Percentiles rank a stretch among this genome's conserved stretches.
phyloP scores from a whole-genome alignment of 2,888 invertebrate genomes.

The Aphodius sticticus region DNA sequence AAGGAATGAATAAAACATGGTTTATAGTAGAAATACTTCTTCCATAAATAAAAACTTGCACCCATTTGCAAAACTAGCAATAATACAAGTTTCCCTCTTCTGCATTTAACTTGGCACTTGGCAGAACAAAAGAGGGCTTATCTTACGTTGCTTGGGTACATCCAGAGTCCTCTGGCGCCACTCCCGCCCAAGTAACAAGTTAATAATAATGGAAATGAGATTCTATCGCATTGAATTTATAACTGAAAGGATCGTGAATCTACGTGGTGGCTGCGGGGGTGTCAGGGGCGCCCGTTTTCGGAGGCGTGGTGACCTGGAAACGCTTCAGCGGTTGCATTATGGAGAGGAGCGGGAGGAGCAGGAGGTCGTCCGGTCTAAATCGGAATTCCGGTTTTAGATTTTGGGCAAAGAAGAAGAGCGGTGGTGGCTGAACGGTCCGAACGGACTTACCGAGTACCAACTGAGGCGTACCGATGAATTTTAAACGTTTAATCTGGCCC shows the following conservation, averaged over 20 bases:
- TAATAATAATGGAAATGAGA: conserved; percentile 23
- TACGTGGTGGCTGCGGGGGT: conserved; percentile 5
- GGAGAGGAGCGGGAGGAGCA: conserved; percentile 6
- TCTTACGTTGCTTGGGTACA: background rate
- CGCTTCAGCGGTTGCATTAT: conserved; percentile 6
- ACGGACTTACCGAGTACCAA: background rate
- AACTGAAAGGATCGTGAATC: background rate
- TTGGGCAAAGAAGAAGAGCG: background rate
- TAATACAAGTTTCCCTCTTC: background rate
- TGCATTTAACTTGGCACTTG: background rate
- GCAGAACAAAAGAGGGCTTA: background rate
- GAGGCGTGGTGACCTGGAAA: conserved; percentile 22
- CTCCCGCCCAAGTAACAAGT: conserved; percentile 15
- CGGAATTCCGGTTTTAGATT: background rate
- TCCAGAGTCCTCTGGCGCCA: background rate
- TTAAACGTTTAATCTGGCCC: background rate
- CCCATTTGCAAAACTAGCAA: too few species aligned
- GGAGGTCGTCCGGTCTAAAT: conserved; percentile 7
- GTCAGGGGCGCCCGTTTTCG: conserved; percentile 5
- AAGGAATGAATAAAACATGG: too few species aligned
- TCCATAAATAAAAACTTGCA: too few species aligned
- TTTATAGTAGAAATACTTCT: too few species aligned
- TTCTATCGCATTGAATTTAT: conserved; percentile 11
- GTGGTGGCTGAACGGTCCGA: background rate
- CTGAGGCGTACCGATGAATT: background rate